These are phyloP conservation scores for Coryphaenoides rupestris DNA, from an alignment of 2,113 vertebrate genomes.

Conservation along the genomic window DNA sequence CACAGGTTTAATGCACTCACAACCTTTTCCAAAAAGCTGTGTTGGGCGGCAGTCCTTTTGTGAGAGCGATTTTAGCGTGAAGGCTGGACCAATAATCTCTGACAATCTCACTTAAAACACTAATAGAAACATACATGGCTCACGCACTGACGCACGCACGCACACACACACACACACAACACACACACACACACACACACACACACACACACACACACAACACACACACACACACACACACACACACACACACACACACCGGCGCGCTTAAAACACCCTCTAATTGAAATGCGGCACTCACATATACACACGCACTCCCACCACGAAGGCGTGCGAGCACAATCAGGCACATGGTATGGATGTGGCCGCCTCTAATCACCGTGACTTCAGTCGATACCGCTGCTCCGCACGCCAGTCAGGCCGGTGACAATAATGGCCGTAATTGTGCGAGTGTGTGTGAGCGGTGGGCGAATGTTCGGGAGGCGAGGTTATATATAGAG, in stretches of 20 bases:
- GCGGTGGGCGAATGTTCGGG: slow-evolving; percentile 51
- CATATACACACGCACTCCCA: not conserved
- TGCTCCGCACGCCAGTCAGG: slow-evolving; percentile 28
- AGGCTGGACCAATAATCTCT: slow-evolving; percentile 16
- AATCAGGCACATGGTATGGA: slow-evolving; percentile 34
- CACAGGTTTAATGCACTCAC: too few relatives aligned
- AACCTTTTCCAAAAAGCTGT: not conserved
- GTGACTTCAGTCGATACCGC: slow-evolving; percentile 36
- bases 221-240: too few relatives aligned
- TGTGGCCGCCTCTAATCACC: slow-evolving; percentile 36
- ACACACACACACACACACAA: slow-evolving; percentile 1
- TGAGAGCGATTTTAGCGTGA: not conserved
- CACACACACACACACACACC: slow-evolving; percentile 2
- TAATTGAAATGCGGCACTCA: not conserved
- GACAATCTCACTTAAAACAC: slow-evolving; percentile 26
- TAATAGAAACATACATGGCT: slow-evolving; percentile 12
- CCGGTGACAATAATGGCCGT: slow-evolving; percentile 49
- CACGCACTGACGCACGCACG: too few relatives aligned
- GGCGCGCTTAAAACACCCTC: not conserved
- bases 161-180: slow-evolving; percentile 3
- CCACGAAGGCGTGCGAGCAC: slow-evolving; percentile 8
- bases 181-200: not conserved
- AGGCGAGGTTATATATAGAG: slow-evolving; percentile 55
- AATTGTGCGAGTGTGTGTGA: slow-evolving; percentile 39
- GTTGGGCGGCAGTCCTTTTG: not conserved